These are phyloP conservation scores for Drosophila birchii DNA, from an alignment of 2,888 invertebrate species.

Conservation along the genomic window DNA sequence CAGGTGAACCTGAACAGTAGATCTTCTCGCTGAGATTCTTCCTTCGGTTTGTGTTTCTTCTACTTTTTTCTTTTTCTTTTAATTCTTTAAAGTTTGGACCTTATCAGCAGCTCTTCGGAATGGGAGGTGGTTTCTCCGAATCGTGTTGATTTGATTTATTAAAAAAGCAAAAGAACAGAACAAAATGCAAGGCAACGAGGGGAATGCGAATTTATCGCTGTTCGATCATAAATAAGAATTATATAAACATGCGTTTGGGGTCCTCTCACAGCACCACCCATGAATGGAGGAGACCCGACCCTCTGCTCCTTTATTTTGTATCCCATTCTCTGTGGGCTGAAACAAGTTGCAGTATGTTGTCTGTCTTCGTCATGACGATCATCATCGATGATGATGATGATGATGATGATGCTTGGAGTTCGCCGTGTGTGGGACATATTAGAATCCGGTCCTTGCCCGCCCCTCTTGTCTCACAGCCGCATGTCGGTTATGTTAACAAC, in stretches of 20 bases:
- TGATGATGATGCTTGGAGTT: constrained; percentile 16
- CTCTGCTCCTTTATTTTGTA: not conserved
- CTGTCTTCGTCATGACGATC: constrained; percentile 19
- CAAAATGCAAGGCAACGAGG: constrained; percentile 11
- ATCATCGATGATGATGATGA: constrained; percentile 1
- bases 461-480: constrained; percentile 41
- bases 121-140: constrained; percentile 70
- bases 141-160: constrained; percentile 82
- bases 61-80: not conserved
- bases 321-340: constrained; percentile 33
- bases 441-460: constrained; percentile 56
- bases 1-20: constrained; percentile 37
- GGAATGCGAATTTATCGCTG: constrained; percentile 67
- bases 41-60: constrained; percentile 14
- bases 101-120: constrained; percentile 60
- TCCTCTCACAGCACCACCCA: constrained; percentile 44
- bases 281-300: constrained; percentile 35
- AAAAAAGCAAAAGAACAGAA: constrained; percentile 41
- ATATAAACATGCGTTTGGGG: constrained; percentile 71
- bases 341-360: constrained; percentile 45
- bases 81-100: constrained; percentile 1
- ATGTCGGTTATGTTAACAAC: constrained; percentile 68
- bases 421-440: constrained; percentile 80
- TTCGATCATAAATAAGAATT: constrained; percentile 81
- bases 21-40: constrained; percentile 28